Evolutionary conservation across 2,797 vertebrate species (phyloP), one percentile per base, ranked within the genome.

Genomic region (Geotria australis): DNA sequence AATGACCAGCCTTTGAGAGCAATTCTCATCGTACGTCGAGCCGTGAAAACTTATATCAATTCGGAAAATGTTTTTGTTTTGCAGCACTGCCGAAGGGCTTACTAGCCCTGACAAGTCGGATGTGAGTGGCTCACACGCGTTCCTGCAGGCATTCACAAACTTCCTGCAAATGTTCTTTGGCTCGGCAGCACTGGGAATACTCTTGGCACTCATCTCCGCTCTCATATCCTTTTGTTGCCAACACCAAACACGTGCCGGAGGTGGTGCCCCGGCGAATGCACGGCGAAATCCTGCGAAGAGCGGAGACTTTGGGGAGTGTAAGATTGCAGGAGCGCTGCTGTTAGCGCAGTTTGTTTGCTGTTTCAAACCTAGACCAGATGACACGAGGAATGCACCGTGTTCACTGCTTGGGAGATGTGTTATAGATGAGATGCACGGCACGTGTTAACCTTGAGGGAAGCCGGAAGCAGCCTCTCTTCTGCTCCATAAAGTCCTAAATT

Each of bases 151-250:
- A 1, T 68, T 95, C 60, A 74, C 76, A 47, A 88, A 98, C 70
- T 98, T 98, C 65, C 79, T 98, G 12, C 74, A 91, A 66, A 98
- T 98, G 91, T 98, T 98, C 70, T 96, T 98, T 45, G 91, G 89
- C 60, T 98, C 91, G 2, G 83, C 89, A 6, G 91, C 86, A 0
- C 77, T 98, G 48, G 91, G 91, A 68, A 98, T 85, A 1, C 80
- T 95, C 63, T 94, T 83, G 2, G 89, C 88, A 65, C 82, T 98
- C 64, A 95, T 96, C 75, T 98, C 91, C 15, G 83, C 89, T 64
- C 63, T 98, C 64, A 88, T 95, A 96, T 96, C 85, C 83, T 77
- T 66, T 62, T 5, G 46, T 58, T 51, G 24, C 3, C 24, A 38
- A 38, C 24, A 5, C 1, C 24, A 24, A 38, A 38, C 24, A 5